Conservation (phyloP, 2,888 invertebrate genomes). For the Geophilus truncorum region DNA sequence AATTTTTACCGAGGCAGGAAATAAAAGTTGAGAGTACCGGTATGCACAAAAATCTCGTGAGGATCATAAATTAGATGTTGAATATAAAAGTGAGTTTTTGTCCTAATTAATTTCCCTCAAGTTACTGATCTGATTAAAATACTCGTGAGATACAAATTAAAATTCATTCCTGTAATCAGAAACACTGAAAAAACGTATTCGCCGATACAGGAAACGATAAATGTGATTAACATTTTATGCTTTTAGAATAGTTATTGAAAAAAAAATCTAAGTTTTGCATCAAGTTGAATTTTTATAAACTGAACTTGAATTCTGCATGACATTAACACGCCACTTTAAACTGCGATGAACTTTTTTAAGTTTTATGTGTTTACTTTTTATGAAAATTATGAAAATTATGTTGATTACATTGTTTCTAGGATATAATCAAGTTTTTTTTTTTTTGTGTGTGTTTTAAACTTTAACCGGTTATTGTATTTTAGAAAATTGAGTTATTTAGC, state of each 20-base stretch:
- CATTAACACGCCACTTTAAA: no score
- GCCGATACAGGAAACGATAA: background rate
- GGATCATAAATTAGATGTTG: background rate
- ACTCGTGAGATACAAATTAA: background rate
- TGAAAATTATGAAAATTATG: no score
- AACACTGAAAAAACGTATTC: background rate
- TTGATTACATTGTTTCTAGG: no score
- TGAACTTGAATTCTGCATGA: background rate
- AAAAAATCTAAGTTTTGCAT: background rate
- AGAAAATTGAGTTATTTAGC: background rate
- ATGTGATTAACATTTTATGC: background rate
- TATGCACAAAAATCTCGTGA: background rate
- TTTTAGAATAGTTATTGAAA: background rate
- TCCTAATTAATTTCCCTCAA: slow-evolving; percentile 1
- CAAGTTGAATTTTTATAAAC: background rate
- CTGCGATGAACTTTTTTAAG: no score
- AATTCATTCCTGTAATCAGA: background rate
- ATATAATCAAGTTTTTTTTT: background rate
- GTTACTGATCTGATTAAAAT: background rate
- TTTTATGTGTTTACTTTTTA: no score
- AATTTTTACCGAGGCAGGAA: background rate
- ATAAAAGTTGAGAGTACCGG: background rate
- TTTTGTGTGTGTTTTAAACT: background rate
- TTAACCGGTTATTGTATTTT: background rate
- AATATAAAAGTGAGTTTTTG: background rate